Conservation (phyloP, 2,888 invertebrate species). For the Pseudanteris insignis region DNA sequence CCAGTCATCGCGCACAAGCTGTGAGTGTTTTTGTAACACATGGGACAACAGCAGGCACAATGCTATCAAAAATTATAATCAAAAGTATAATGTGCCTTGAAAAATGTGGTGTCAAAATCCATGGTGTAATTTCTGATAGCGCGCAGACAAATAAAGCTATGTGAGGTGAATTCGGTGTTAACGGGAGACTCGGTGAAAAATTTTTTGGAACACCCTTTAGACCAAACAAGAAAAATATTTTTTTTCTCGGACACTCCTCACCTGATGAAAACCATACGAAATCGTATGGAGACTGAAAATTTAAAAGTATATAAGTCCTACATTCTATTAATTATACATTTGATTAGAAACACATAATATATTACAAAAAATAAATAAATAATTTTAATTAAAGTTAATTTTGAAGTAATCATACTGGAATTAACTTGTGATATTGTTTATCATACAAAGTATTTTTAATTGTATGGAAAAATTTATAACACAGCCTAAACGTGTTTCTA, state of each 20-base stretch:
- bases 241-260: conserved; percentile 3
- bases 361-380: no score
- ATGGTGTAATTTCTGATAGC: conserved; percentile 3
- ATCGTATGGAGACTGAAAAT: conserved; percentile 1
- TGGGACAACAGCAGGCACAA: background rate
- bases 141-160: background rate
- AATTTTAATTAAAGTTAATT: no score
- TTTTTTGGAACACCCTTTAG: conserved; percentile 5
- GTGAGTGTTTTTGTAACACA: conserved; percentile 1
- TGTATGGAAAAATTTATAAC: no score
- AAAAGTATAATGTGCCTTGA: conserved; percentile 2
- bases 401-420: no score
- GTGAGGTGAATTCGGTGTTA: conserved; percentile 4
- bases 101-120: conserved; percentile 2
- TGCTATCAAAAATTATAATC: background rate
- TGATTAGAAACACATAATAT: no score
- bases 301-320: conserved; percentile 6
- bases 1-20: conserved; percentile 12
- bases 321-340: no score
- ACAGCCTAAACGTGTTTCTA: no score
- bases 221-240: conserved; percentile 4
- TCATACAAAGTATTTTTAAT: no score
- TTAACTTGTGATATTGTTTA: no score
- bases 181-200: conserved; percentile 1
- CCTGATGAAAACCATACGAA: conserved; percentile 3